Evolutionary conservation across 2,888 invertebrate genomes (phyloP), one percentile per base, ranked within the genome.

Genomic region (Lithosia quadra): DNA sequence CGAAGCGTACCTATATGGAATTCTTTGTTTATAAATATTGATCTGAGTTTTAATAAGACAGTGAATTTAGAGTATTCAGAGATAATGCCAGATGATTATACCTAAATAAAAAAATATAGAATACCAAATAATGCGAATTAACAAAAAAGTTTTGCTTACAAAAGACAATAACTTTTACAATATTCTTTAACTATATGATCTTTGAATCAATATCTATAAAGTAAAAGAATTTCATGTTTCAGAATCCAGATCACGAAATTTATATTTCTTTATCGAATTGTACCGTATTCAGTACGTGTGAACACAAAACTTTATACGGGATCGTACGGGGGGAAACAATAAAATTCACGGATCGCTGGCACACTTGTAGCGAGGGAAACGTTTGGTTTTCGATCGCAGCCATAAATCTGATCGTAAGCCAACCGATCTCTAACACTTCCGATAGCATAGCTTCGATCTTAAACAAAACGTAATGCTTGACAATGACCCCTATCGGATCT

Each of bases 301-400:
- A 90, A 91, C 89, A 88, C 84, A 80, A 88, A 91, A 91, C 85
- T 91, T 91, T 85, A 86, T 78, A 83, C 83, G 80, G 77, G 83
- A 86, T 86, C 85, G 86, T 82, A 83, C 83, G 74, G 84, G 85
- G 28, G 91, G 88, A 90, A 92, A 90, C 92, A 91, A 92, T 92
- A 92, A 93, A 93, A 92, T 92, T 91, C 86, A 91, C 91, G 90
- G 90, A 86, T 90, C 89, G 86, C 86, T 87, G 86, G 86, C 81
- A 77, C 81, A 76, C 79, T 77, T 77, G 77, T 78, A 75, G 70
- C 72, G 74, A 74, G 77, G 78, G 77, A 80, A 82, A 77, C 81
- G 80, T 77, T 83, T 76, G 80, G 76, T 74, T 77, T 79, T 82
- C 85, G 79, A 83, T 80, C 81, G 79, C 69, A 75, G 71, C 86